These are phyloP conservation scores for Pemphredon lugubris DNA, from an alignment of 2,888 invertebrate species.

Conservation along the genomic window DNA sequence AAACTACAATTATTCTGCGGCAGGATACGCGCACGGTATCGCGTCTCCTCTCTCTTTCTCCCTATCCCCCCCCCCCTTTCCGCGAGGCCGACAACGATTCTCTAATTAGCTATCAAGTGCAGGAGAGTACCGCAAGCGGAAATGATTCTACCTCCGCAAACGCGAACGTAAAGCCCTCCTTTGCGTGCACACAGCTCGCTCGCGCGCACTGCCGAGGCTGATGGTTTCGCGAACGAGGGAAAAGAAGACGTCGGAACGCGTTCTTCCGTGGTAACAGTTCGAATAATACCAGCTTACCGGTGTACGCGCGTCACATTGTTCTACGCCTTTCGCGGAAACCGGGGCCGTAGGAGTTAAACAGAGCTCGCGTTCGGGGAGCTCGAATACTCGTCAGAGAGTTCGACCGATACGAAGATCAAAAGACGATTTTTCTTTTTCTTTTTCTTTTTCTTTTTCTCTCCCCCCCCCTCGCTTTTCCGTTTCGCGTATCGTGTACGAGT, in stretches of 20 bases:
- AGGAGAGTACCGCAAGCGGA: constrained; percentile 74
- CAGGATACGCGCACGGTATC: constrained; percentile 41
- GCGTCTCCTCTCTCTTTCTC: constrained; percentile 9
- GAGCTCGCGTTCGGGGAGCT: constrained; percentile 20
- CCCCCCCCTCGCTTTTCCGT: no score
- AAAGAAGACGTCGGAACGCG: constrained; percentile 46
- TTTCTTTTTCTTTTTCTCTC: no score
- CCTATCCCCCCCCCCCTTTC: constrained; percentile 17
- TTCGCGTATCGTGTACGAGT: no score
- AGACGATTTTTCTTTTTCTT: no score
- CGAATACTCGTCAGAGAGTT: constrained; percentile 25
- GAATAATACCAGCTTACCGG: constrained; percentile 32
- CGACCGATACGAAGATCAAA: background rate
- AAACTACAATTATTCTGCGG: constrained; percentile 31
- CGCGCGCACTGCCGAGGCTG: constrained; percentile 2
- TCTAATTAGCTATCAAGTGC: constrained; percentile 71
- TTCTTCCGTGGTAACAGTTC: constrained; percentile 64
- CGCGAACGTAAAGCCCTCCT: constrained; percentile 38
- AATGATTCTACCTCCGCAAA: constrained; percentile 67
- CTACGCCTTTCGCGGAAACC: constrained; percentile 28
- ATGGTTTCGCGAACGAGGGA: constrained; percentile 15
- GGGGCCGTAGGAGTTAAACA: constrained; percentile 13
- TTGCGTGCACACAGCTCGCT: constrained; percentile 27
- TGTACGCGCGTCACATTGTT: constrained; percentile 48
- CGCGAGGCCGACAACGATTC: constrained; percentile 63